Conservation (phyloP, 37 sponge, comb jelly and placozoan species). For the Chondrosia reniformis region DNA sequence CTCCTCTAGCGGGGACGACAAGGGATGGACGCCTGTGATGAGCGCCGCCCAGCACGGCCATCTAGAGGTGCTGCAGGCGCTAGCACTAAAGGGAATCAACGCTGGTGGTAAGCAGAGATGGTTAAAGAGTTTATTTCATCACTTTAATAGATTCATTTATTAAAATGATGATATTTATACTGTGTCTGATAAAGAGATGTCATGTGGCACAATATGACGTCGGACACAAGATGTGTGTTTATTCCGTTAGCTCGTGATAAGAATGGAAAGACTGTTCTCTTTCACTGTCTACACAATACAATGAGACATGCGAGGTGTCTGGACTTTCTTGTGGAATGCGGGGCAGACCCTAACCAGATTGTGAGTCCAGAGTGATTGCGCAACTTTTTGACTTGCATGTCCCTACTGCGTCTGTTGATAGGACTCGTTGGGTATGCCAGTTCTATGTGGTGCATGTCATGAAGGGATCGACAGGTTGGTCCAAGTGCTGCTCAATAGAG, state of each 20-base stretch:
- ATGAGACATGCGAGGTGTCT: conserved; percentile 77
- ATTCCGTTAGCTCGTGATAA: conserved; percentile 66
- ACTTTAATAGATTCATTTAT: neutral
- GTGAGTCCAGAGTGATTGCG: conserved; percentile 20
- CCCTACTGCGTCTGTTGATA: neutral
- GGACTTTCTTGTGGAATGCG: conserved; percentile 60
- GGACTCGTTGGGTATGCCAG: conserved; percentile 50
- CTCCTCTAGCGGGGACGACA: conserved; percentile 31
- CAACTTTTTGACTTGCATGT: conserved; percentile 11
- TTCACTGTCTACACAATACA: conserved; percentile 86
- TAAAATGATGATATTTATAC: too few species aligned
- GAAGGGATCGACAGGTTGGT: conserved; percentile 48
- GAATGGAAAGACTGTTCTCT: conserved; percentile 51
- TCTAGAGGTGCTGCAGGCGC: conserved; percentile 66
- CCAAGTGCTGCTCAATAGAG: conserved; percentile 65
- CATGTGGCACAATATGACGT: neutral
- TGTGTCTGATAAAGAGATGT: neutral
- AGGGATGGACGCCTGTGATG: conserved; percentile 83
- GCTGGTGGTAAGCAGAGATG: conserved; percentile 29
- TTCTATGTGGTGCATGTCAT: conserved; percentile 71
- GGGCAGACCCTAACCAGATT: conserved; percentile 68
- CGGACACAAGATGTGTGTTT: too few species aligned
- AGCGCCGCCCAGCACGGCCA: conserved; percentile 81
- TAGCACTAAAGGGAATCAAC: conserved; percentile 55
- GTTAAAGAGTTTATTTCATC: neutral